Evolutionary conservation across 2,113 vertebrate genomes (phyloP).

Genomic region (Dasypus novemcinctus): DNA sequence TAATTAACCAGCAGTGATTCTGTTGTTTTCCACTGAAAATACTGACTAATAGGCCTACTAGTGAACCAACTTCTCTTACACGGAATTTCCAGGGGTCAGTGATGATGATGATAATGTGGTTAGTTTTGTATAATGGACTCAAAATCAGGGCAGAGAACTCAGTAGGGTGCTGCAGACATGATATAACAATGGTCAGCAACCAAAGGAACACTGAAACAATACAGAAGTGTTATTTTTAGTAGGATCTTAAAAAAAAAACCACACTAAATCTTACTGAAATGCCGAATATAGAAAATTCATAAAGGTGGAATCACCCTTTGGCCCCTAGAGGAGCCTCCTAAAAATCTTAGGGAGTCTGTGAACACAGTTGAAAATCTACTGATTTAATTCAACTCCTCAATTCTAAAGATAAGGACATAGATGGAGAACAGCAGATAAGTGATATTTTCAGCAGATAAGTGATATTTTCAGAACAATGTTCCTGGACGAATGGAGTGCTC

Average conservation of each 20-base stretch:
- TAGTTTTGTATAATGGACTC: not conserved
- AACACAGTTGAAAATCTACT: not conserved
- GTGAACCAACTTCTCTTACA: not conserved
- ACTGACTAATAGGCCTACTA: not conserved
- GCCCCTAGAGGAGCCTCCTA: not conserved
- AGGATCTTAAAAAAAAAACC: not conserved
- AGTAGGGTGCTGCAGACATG: not conserved
- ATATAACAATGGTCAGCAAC: not conserved
- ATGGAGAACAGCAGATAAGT: not conserved
- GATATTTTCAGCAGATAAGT: not conserved
- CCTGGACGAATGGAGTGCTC: not conserved
- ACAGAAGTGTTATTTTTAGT: not conserved
- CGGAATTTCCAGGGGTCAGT: not conserved
- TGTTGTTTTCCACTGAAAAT: constrained; percentile 2
- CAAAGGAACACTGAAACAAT: not conserved
- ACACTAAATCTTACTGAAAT: not conserved
- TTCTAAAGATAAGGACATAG: not conserved
- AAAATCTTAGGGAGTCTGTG: not conserved
- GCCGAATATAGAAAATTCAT: not conserved
- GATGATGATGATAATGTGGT: not conserved
- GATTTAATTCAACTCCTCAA: not conserved
- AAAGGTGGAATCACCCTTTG: not conserved
- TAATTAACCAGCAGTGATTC: not conserved
- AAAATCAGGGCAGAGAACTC: not conserved
- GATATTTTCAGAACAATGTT: not conserved